These are phyloP conservation scores for Thecophora atra DNA, from an alignment of 2,888 invertebrate species.

Conservation along the genomic window DNA sequence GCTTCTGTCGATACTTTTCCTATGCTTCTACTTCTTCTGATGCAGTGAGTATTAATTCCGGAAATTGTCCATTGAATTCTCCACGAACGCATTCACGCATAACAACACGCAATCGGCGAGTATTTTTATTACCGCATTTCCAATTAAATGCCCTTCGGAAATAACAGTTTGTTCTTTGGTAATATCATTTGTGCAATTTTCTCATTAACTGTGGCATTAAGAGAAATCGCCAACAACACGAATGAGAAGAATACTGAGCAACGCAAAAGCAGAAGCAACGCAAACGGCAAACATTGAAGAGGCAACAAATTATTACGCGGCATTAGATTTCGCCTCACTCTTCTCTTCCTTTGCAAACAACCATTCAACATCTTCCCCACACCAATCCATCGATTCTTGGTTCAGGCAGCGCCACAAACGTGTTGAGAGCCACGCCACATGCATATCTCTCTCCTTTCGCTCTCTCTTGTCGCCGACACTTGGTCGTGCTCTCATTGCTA, in stretches of 20 bases:
- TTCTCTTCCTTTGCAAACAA: background rate
- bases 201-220: constrained; percentile 35
- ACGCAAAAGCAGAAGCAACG: background rate
- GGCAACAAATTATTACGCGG: constrained; percentile 24
- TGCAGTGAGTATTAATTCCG: constrained; percentile 30
- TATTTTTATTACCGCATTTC: background rate
- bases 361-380: background rate
- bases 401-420: background rate
- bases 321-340: constrained; percentile 14
- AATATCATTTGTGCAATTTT: constrained; percentile 24
- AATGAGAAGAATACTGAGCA: background rate
- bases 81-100: background rate
- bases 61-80: constrained; percentile 21
- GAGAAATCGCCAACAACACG: background rate
- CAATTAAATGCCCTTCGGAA: background rate
- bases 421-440: background rate
- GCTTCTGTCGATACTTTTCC: constrained; percentile 6
- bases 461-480: background rate
- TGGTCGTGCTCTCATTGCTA: background rate
- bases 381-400: background rate
- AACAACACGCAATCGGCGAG: background rate
- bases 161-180: background rate
- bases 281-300: no score
- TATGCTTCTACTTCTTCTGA: constrained; percentile 18
- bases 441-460: background rate